These are phyloP conservation scores for Nephila pilipes DNA, from an alignment of 1,140 invertebrate genomes.

Conservation along the genomic window DNA sequence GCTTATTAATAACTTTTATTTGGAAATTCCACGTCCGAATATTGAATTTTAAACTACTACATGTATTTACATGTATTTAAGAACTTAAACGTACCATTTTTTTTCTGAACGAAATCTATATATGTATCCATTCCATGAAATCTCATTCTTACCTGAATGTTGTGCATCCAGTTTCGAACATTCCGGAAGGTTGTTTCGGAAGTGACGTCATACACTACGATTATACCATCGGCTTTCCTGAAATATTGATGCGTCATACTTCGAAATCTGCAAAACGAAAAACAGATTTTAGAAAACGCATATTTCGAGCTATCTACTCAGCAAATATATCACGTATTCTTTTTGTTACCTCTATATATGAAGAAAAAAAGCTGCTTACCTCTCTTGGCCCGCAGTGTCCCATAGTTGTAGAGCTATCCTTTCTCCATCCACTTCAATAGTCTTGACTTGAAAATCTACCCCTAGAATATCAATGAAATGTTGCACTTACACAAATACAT, in stretches of 20 bases:
- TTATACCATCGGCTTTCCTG: conserved; percentile 85
- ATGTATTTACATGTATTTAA: too few species aligned
- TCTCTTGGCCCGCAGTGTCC: conserved; percentile 85
- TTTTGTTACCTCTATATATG: not conserved
- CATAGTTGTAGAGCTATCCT: conserved; percentile 84
- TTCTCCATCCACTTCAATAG: conserved; percentile 82
- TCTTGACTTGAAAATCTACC: conserved; percentile 85
- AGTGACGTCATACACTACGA: conserved; percentile 85
- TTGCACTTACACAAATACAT: too few species aligned
- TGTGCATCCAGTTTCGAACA: conserved; percentile 84
- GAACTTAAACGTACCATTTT: not conserved
- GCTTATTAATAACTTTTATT: too few species aligned
- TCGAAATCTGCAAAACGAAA: conserved; percentile 81
- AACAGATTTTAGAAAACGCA: not conserved
- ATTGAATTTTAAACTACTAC: too few species aligned
- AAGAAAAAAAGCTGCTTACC: conserved; percentile 78
- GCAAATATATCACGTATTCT: not conserved
- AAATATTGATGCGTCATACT: conserved; percentile 85
- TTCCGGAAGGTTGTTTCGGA: conserved; percentile 83
- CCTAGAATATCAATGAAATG: conserved; percentile 78
- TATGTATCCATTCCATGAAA: not conserved
- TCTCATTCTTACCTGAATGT: conserved; percentile 81
- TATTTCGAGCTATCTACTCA: not conserved
- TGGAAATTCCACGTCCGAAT: too few species aligned
- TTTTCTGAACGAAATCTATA: not conserved